Base-by-base conservation (phyloP, 2,888 invertebrate species). In the Leptopilina drosophilae region DNA sequence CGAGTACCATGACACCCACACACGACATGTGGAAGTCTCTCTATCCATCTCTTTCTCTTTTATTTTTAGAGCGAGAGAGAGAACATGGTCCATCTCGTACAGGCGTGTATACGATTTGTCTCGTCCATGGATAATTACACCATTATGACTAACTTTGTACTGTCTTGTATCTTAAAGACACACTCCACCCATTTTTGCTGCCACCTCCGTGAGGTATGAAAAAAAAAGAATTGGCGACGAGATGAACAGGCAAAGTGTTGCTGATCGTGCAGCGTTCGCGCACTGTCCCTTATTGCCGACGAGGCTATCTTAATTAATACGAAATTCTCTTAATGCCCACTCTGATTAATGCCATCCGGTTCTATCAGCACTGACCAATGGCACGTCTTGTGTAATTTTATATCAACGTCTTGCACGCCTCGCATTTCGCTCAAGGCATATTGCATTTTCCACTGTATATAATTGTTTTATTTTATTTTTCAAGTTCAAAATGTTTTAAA, bases 21-120 rank as follows among this genome's bases (percentile, higher is more conserved):
- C 88, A 80, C 20, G 80, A 83, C 84, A 82, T 85, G 49, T 49
- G 83, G 85, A 80, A 83, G 84, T 82, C 78, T 78, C 69, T 77
- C 77, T 77, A 85, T 82, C 80, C 79, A 87, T 84, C 87, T 42
- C 8, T 8, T 87, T 86, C 87, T 89, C 5, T 2, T 33, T 33
- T 33, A 33, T 33, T 33, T 33, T 33, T 33, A 42, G 42, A 42
- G 42, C 6, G 7, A 42, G 42, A 42, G 42, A 42, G 42, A 42
- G 42, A 7, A 42, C 42, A 33, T 33, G 33, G 33, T 33, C 33
- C 2, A 33, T 88, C 88, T 85, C 84, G 86, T 79, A 82, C 88
- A 85, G 88, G 87, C 89, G 89, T 90, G 90, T 90, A 90, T 85
- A 88, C 89, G 89, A 90, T 90, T 90, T 90, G 90, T 90, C 90